Evolutionary conservation across 2,797 vertebrate genomes (phyloP).

Genomic region (Glossophaga mutica): DNA sequence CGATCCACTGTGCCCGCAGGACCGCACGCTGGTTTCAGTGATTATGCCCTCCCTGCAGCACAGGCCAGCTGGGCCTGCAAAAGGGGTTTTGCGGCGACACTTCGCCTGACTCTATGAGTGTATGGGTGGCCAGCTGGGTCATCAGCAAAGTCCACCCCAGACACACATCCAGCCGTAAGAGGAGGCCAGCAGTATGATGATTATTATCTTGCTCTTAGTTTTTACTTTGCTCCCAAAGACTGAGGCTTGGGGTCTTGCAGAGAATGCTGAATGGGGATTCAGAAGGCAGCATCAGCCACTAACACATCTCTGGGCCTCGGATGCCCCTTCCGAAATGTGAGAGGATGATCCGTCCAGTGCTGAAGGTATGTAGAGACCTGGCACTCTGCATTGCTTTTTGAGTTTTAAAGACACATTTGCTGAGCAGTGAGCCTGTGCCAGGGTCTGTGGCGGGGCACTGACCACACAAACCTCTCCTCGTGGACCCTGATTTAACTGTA

Average conservation of each 20-base stretch:
- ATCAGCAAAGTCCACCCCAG: background rate
- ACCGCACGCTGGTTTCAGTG: background rate
- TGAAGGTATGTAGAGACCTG: background rate
- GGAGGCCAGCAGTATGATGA: background rate
- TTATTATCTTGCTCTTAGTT: background rate
- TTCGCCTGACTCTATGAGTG: background rate
- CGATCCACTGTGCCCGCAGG: background rate
- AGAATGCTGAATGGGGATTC: background rate
- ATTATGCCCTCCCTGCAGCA: background rate
- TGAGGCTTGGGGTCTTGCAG: background rate
- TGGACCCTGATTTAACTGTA: background rate
- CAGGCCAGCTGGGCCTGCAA: background rate
- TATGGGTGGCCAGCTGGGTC: background rate
- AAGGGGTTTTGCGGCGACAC: background rate
- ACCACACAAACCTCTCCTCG: background rate
- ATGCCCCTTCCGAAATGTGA: background rate
- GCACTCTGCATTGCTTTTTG: background rate
- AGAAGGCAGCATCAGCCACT: background rate
- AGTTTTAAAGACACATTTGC: background rate
- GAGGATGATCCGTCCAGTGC: background rate
- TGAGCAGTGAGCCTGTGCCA: background rate
- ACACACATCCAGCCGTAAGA: background rate
- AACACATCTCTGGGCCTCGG: background rate
- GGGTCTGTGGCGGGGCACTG: background rate
- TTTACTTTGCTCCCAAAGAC: background rate